Base-by-base conservation (phyloP, 92 coral and sea anemone genomes). In the Nematostella vectensis region DNA sequence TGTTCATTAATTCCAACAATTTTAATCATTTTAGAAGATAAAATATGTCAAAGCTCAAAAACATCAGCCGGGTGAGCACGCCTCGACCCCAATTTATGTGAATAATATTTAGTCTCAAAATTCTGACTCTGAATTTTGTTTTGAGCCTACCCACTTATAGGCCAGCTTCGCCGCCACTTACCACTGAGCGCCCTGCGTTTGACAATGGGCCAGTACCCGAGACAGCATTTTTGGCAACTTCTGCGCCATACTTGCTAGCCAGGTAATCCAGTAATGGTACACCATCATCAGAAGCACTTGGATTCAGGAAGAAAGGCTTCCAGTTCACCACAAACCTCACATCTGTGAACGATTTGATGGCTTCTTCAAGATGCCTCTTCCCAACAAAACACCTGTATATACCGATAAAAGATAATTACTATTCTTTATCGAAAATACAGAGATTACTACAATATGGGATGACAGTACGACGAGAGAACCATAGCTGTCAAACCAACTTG, bases 331-430 rank as follows among this genome's bases (percentile, higher is more conserved):
- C 87, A 71, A 91, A 91, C 55, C 58, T 52, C 31, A 82, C 78
- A 50, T 91, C 83, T 6, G 79, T 59, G 79, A 85, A 78, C 29
- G 70, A 61, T 62, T 75, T 65, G 54, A 91, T 74, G 57, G 98
- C 98, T 59, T 81, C 75, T 54, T 91, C 98, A 60, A 91, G 77
- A 62, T 85, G 89, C 69, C 88, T 94, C 67, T 91, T 91, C 65
- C 91, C 98, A 45, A 91, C 96, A 60, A 65, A 91, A 63, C 98
- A 91, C 98, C 98, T 89, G 22, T 28, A 54, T n/a, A n/a, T n/a
- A n/a, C n/a, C n/a, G n/a, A n/a, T n/a, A 48, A 1, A 28, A 52
- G 19, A 54, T 2, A 43, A 48, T 50, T 6, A 0, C 29, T 1
- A 54, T 9, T 13, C 29, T 26, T 3, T 27, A 19, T 17, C 25